Evolutionary conservation across 2,888 invertebrate species (phyloP).

Genomic region (Timema podura): DNA sequence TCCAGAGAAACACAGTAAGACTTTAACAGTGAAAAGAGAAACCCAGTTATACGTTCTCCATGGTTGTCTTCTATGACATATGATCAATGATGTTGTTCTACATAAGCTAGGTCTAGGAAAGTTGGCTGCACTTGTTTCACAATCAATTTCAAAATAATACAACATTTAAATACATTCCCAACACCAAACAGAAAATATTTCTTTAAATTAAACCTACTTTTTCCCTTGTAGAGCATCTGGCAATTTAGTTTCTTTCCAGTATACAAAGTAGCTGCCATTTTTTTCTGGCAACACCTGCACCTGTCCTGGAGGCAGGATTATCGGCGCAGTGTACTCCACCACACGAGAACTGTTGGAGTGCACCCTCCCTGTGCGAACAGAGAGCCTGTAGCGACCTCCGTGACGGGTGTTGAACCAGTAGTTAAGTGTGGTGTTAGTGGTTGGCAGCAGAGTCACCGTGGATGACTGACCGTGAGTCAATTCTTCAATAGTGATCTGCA

Average conservation of each 20-base stretch:
- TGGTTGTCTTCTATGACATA: too few species aligned
- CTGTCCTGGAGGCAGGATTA: conserved; percentile 60
- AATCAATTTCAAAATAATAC: too few species aligned
- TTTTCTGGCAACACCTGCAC: conserved; percentile 56
- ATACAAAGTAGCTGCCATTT: conserved; percentile 58
- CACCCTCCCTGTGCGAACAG: conserved; percentile 47
- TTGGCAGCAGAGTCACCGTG: conserved; percentile 50
- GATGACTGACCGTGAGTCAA: conserved; percentile 45
- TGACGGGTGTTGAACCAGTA: conserved; percentile 44
- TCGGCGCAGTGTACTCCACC: conserved; percentile 52
- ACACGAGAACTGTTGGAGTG: conserved; percentile 49
- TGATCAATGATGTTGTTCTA: too few species aligned
- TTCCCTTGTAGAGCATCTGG: conserved; percentile 21
- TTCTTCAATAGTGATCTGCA: conserved; percentile 52
- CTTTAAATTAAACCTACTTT: conserved; percentile 19
- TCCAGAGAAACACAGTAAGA: background rate
- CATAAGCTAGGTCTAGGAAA: too few species aligned
- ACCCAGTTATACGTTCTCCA: too few species aligned
- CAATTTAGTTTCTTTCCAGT: conserved; percentile 56
- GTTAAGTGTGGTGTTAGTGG: conserved; percentile 41
- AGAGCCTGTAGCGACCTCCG: conserved; percentile 53
- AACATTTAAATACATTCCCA: too few species aligned
- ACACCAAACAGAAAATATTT: background rate
- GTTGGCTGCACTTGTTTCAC: too few species aligned
- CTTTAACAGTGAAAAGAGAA: background rate